Conservation (phyloP, 2,113 vertebrate species). For the Tonatia bakeri region DNA sequence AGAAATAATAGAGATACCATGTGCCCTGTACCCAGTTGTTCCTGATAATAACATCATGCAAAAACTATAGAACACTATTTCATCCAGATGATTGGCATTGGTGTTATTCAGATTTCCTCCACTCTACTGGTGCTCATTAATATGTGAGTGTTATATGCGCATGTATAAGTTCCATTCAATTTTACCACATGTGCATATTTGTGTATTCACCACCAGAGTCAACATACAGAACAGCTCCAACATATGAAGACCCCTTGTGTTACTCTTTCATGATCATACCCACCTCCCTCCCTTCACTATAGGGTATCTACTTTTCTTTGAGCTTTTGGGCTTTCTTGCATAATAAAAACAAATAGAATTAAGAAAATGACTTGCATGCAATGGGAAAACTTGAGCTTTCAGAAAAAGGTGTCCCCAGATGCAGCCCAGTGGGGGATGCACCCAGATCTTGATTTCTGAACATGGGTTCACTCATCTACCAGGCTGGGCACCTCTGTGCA, state of each 20-base stretch:
- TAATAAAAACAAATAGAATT: background rate
- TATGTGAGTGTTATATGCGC: background rate
- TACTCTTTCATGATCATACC: background rate
- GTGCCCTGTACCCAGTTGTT: background rate
- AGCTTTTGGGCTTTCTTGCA: background rate
- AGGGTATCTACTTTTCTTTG: background rate
- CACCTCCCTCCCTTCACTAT: accelerated
- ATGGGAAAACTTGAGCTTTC: background rate
- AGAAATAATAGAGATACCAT: background rate
- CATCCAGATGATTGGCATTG: background rate
- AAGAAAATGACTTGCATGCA: background rate
- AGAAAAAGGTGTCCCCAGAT: background rate
- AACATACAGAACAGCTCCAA: background rate
- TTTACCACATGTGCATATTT: background rate
- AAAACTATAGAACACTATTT: background rate
- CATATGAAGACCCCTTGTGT: no score
- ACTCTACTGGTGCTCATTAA: background rate
- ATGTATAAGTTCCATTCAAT: background rate
- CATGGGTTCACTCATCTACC: background rate
- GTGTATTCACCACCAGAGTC: no score
- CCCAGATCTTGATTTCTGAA: background rate
- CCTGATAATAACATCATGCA: background rate
- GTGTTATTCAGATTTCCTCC: background rate
- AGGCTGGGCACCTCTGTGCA: background rate
- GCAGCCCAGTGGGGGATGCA: no score